Conservation (phyloP, 1,140 invertebrate genomes). For the Pogonus chalceus region DNA sequence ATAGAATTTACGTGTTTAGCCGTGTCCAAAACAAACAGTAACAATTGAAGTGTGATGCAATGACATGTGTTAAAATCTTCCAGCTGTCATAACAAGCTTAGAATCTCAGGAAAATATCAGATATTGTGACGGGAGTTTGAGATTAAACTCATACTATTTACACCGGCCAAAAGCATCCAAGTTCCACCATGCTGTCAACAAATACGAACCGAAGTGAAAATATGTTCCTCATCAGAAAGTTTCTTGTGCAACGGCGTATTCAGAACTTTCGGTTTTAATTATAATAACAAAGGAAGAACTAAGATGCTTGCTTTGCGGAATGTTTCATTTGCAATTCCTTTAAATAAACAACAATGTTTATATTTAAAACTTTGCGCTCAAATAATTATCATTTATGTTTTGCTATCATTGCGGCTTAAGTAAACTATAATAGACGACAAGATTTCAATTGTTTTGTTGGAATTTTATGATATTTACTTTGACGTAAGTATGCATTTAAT, state of each 20-base stretch:
- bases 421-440: neutral
- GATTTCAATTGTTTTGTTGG: neutral
- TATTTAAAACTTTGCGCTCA: neutral
- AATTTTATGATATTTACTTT: too few relatives aligned
- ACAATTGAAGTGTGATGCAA: too few relatives aligned
- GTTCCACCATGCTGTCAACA: conserved; percentile 5
- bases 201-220: neutral
- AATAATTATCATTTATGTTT: conserved; percentile 1
- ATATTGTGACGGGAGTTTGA: too few relatives aligned
- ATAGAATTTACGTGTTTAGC: too few relatives aligned
- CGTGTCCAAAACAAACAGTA: too few relatives aligned
- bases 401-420: neutral
- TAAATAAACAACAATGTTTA: conserved; percentile 3
- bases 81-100: too few relatives aligned
- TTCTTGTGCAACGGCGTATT: neutral
- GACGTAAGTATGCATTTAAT: too few relatives aligned
- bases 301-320: neutral
- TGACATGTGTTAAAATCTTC: too few relatives aligned
- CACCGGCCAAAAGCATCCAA: too few relatives aligned
- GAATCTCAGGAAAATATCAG: too few relatives aligned
- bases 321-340: conserved; percentile 5
- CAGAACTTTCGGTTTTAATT: conserved; percentile 2
- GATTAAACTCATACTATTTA: too few relatives aligned
- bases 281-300: conserved; percentile 1
- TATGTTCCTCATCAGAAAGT: conserved; percentile 2